These are phyloP conservation scores for Columba guinea DNA, from an alignment of 2,797 vertebrate species.

Conservation along the genomic window DNA sequence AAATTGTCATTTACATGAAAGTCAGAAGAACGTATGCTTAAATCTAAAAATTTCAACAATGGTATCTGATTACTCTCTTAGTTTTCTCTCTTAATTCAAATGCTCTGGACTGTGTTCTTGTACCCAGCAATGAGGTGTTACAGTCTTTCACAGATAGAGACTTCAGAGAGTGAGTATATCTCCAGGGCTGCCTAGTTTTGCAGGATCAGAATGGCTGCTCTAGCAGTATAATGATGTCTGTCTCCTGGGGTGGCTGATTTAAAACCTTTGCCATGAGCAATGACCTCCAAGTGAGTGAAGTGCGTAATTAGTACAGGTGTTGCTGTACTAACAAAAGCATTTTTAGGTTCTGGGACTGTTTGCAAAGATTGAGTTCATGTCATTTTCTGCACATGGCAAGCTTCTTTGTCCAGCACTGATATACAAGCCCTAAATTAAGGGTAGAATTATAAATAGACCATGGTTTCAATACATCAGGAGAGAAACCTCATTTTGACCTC, in stretches of 20 bases:
- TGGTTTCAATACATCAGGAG: slow-evolving; percentile 6
- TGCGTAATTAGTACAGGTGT: slow-evolving; percentile 68
- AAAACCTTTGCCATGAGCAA: slow-evolving; percentile 61
- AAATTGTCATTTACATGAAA: neutral
- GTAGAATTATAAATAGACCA: slow-evolving; percentile 52
- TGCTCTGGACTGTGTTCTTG: neutral
- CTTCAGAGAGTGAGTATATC: neutral
- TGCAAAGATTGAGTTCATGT: slow-evolving; percentile 57
- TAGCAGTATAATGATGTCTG: slow-evolving; percentile 25
- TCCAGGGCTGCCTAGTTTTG: neutral
- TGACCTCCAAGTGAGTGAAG: slow-evolving; percentile 49
- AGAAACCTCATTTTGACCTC: slow-evolving; percentile 55
- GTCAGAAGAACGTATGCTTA: neutral
- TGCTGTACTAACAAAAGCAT: slow-evolving; percentile 43
- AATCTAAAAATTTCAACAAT: neutral
- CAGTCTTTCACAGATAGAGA: neutral
- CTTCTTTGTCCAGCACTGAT: slow-evolving; percentile 32
- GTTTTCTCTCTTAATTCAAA: neutral
- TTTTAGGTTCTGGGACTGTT: slow-evolving; percentile 21
- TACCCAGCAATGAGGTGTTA: neutral
- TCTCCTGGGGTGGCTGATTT: slow-evolving; percentile 58
- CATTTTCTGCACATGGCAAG: slow-evolving; percentile 56
- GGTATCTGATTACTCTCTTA: neutral
- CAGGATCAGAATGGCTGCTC: neutral
- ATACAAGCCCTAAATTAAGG: slow-evolving; percentile 54